Conservation (phyloP, 1,140 invertebrate species). For the Palaemon carinicauda region DNA sequence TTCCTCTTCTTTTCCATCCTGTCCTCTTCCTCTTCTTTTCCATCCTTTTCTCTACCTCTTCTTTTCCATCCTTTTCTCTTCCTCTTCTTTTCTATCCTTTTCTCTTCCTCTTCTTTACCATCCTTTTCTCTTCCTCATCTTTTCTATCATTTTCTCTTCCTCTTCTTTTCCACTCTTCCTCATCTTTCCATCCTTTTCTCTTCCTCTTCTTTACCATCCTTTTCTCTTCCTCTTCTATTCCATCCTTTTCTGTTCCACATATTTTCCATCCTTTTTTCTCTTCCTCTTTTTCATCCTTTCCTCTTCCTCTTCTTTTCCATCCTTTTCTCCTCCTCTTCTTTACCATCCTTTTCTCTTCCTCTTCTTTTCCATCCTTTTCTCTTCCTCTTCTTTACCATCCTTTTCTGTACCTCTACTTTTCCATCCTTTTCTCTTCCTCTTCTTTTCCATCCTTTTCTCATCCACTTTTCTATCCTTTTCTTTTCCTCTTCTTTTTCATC, state of each 20-base stretch:
- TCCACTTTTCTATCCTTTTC: too few species aligned
- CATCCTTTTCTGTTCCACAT: neutral
- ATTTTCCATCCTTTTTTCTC: too few species aligned
- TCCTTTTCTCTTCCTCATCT: neutral
- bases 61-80: too few species aligned
- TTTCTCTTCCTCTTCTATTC: neutral
- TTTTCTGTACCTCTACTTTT: too few species aligned
- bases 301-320: neutral
- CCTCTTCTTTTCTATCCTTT: neutral
- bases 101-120: neutral
- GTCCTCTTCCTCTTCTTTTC: neutral
- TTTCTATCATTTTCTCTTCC: too few species aligned
- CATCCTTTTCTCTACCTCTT: neutral
- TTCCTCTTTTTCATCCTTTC: neutral
- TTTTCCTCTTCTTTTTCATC: neutral
- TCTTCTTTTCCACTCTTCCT: neutral
- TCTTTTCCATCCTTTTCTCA: neutral
- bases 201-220: neutral
- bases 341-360: too few species aligned
- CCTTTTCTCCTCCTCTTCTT: neutral
- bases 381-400: neutral
- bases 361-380: neutral
- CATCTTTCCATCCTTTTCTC: too few species aligned
- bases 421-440: neutral
- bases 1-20: too few species aligned